A percentile compares a stretch with the other conserved stretches of the same genome.
Conservation (phyloP, 2,888 invertebrate genomes). For the Machimus atricapillus region DNA sequence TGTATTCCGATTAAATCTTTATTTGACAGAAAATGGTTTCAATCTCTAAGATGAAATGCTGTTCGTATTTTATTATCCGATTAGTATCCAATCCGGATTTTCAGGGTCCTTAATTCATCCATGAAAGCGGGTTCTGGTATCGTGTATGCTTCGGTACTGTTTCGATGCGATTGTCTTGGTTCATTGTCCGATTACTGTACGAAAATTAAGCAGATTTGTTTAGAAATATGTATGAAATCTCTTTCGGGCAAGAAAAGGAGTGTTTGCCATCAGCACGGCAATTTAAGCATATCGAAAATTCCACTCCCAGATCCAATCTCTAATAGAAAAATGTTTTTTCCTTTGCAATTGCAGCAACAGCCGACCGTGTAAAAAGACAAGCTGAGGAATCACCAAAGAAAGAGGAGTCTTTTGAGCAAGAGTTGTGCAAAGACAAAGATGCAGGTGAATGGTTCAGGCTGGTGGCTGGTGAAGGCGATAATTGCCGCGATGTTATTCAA, state of each 20-base stretch:
- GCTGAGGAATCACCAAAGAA: constrained; percentile 75
- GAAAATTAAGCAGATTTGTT: neutral
- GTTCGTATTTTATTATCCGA: neutral
- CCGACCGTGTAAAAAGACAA: constrained; percentile 70
- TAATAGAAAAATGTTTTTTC: constrained; percentile 3
- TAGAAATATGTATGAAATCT: neutral
- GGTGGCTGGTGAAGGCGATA: constrained; percentile 87
- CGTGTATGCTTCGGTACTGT: neutral
- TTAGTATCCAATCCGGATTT: neutral
- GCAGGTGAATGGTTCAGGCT: constrained; percentile 95
- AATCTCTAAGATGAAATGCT: neutral
- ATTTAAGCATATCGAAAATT: neutral
- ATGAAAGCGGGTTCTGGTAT: neutral
- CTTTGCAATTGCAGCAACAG: constrained; percentile 63
- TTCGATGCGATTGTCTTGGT: neutral
- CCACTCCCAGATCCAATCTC: neutral
- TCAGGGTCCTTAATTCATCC: neutral
- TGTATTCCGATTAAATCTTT: neutral
- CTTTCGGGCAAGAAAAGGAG: neutral
- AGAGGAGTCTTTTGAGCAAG: constrained; percentile 86
- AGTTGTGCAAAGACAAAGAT: constrained; percentile 92
- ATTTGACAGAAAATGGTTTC: neutral
- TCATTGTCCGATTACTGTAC: neutral
- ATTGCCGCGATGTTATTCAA: constrained; percentile 93
- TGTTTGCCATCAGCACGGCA: neutral